Conservation (phyloP, 2,888 invertebrate genomes). For the Dasysyrphus albostriatus region DNA sequence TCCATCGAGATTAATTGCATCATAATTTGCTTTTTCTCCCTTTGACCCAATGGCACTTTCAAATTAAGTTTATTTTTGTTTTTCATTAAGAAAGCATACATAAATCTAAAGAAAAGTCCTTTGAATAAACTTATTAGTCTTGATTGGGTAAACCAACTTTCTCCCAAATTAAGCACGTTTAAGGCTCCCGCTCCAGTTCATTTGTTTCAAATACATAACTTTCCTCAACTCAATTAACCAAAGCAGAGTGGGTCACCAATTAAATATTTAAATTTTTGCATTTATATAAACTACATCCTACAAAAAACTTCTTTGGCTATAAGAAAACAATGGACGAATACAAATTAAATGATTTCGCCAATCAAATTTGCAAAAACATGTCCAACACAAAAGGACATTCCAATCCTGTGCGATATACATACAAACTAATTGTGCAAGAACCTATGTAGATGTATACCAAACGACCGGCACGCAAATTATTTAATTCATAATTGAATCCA, state of each 20-base stretch:
- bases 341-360: slow-evolving; percentile 46
- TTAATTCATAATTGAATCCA: slow-evolving; percentile 67
- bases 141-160: slow-evolving; percentile 1
- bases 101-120: not conserved
- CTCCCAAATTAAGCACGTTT: slow-evolving; percentile 17
- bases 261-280: slow-evolving; percentile 36
- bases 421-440: slow-evolving; percentile 46
- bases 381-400: slow-evolving; percentile 43
- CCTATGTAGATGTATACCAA: slow-evolving; percentile 26
- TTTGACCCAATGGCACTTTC: not conserved
- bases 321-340: slow-evolving; percentile 42
- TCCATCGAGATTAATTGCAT: not conserved
- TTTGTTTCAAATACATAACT: not conserved
- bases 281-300: slow-evolving; percentile 8
- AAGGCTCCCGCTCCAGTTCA: slow-evolving; percentile 9
- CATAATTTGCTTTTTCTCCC: not conserved
- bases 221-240: slow-evolving; percentile 4
- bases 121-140: not conserved
- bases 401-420: not conserved
- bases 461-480: slow-evolving; percentile 44
- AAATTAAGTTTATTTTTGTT: not conserved
- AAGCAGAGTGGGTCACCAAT: slow-evolving; percentile 7
- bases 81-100: slow-evolving; percentile 20
- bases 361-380: slow-evolving; percentile 55
- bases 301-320: not conserved